Base-by-base conservation (phyloP, 2,113 vertebrate species). In the Propithecus coquereli region DNA sequence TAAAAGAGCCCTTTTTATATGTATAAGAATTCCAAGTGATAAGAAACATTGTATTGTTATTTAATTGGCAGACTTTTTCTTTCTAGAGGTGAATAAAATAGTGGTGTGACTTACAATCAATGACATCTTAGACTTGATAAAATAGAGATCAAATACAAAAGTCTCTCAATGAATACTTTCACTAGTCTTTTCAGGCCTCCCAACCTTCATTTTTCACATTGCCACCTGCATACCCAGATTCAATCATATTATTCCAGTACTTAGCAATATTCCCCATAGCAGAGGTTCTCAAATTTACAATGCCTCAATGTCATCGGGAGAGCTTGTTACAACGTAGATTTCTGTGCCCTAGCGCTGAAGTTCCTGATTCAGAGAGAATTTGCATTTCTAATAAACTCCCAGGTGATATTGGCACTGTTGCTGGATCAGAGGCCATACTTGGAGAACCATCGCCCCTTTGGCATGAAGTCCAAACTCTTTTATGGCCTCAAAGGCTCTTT, bases 61-160 rank as follows among this genome's bases (percentile, higher is more conserved):
- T 97, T 65, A 84, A 63, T 17, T 90, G 91, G 43, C 23, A 85
- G 23, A 45, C n/a, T 11, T 91, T 91, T 95, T 80, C 77, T 87
- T 84, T 57, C 50, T 70, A 40, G 54, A 85, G 45, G 52, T 50
- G n/a, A 93, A 66, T 17, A 77, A 63, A 83, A 63, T 20, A 79
- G 52, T 66, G 8, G 25, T 85, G 23, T 70, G 40, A 89, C 5
- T 47, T 76, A 77, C 40, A 80, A 88, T 37, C 37, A 45, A 18
- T 93, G 45, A 23, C 37, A 61, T 59, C 63, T 47, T 71, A 84
- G 54, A 84, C 27, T 63, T 22, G 32, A 81, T 54, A 80, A 84
- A 77, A 52, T 25, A 81, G 0, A 43, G 50, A 66, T 68, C 50
- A 27, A 89, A 45, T 84, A 61, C 27, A 91, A 71, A 86, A 54